A percentile compares a stretch with the other conserved stretches of the same genome.
These are phyloP conservation scores for Natator depressus DNA, from an alignment of 2,113 vertebrate species.

Conservation along the genomic window DNA sequence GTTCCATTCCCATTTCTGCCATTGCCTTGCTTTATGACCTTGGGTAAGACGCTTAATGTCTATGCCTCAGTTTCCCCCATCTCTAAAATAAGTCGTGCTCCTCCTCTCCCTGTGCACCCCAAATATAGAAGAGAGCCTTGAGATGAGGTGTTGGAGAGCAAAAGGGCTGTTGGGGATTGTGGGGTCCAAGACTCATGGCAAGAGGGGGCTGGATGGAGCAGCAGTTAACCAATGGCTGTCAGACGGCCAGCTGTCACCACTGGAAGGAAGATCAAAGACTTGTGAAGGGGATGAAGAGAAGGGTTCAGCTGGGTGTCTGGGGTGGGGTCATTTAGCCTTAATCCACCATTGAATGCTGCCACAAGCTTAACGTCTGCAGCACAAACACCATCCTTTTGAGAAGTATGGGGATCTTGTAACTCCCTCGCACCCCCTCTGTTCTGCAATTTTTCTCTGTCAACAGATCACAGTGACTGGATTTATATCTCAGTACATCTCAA, in stretches of 20 bases:
- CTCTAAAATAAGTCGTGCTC: not conserved
- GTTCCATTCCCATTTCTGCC: not conserved
- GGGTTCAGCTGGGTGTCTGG: rapidly evolving
- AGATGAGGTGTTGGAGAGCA: not conserved
- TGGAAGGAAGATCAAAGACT: not conserved
- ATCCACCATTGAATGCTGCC: not conserved
- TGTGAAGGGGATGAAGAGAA: not conserved
- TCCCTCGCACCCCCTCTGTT: not conserved
- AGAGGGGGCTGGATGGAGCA: not conserved
- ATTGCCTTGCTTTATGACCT: not conserved
- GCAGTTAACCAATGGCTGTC: not conserved
- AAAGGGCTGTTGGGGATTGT: not conserved
- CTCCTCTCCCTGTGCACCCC: not conserved
- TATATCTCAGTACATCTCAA: not conserved
- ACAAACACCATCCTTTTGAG: not conserved
- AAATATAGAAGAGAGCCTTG: not conserved
- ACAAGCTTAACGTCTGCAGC: not conserved
- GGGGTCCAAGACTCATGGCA: not conserved
- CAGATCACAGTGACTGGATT: not conserved
- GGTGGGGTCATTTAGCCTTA: not conserved
- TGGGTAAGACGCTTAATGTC: not conserved
- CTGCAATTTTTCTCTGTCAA: not conserved
- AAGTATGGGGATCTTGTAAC: rapidly evolving
- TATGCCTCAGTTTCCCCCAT: not conserved
- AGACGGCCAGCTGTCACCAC: not conserved